A percentile compares a stretch with the other conserved stretches of the same genome.
These are phyloP conservation scores for Ommatoiulus sabulosus DNA, from an alignment of 2,888 invertebrate genomes.

Conservation along the genomic window DNA sequence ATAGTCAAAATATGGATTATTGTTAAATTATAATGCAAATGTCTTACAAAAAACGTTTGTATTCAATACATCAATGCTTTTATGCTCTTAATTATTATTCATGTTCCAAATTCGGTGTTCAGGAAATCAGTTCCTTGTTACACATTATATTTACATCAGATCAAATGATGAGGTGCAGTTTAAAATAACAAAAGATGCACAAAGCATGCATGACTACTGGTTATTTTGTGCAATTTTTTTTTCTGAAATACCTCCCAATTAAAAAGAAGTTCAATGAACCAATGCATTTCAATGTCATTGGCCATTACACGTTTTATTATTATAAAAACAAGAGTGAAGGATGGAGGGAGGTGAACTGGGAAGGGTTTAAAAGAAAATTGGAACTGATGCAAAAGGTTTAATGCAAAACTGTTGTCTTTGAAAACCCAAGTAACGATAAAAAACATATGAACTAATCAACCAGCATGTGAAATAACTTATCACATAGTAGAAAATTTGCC, in stretches of 20 bases:
- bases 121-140: slow-evolving; percentile 32
- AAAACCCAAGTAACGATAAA: slow-evolving; percentile 20
- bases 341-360: neutral
- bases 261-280: slow-evolving; percentile 44
- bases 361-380: neutral
- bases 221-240: slow-evolving; percentile 38
- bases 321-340: slow-evolving; percentile 1
- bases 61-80: slow-evolving; percentile 15
- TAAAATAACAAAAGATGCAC: slow-evolving; percentile 40
- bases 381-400: slow-evolving; percentile 38
- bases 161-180: slow-evolving; percentile 38
- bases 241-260: slow-evolving; percentile 32
- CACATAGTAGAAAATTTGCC: slow-evolving; percentile 66
- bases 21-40: neutral
- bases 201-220: slow-evolving; percentile 24
- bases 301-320: neutral
- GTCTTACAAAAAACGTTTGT: neutral
- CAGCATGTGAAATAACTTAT: neutral
- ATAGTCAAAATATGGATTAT: neutral
- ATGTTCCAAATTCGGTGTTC: slow-evolving; percentile 5
- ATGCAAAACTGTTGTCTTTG: slow-evolving; percentile 23
- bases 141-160: slow-evolving; percentile 44
- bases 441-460: slow-evolving; percentile 23
- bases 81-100: slow-evolving; percentile 7
- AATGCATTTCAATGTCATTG: slow-evolving; percentile 17